These are phyloP conservation scores for Platalea minor DNA, from an alignment of 2,797 vertebrate genomes.

Conservation along the genomic window DNA sequence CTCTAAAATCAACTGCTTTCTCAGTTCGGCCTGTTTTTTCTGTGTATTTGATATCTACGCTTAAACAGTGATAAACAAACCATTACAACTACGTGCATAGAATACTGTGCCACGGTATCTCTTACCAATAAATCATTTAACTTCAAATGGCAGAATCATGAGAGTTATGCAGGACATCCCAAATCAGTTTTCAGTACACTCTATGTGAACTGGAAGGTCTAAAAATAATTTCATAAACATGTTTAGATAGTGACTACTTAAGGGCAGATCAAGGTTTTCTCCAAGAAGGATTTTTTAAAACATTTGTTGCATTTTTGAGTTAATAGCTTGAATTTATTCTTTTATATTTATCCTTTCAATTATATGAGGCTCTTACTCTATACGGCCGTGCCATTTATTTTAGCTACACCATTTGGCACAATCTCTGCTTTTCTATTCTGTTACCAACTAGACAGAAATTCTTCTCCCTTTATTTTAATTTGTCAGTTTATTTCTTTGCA, in stretches of 20 bases:
- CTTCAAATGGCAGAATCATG: neutral
- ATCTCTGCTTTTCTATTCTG: neutral
- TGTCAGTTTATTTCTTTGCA: neutral
- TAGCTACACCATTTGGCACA: neutral
- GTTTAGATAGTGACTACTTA: neutral
- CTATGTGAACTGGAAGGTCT: neutral
- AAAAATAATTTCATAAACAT: neutral
- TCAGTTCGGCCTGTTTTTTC: neutral
- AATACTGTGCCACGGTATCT: neutral
- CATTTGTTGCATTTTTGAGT: neutral
- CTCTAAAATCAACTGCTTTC: neutral
- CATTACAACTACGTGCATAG: neutral
- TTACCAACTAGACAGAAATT: neutral
- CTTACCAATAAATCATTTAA: neutral
- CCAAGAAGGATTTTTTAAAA: neutral
- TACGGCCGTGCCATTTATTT: neutral
- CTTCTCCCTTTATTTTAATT: neutral
- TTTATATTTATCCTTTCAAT: neutral
- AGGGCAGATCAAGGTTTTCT: neutral
- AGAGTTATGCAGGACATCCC: neutral
- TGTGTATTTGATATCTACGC: neutral
- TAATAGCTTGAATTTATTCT: neutral
- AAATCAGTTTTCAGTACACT: neutral
- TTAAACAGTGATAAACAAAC: neutral
- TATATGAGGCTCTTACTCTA: neutral